Percentiles rank a stretch among this genome's conserved stretches.
Conservation (phyloP, 1,140 invertebrate genomes). For the Physella acuta region DNA sequence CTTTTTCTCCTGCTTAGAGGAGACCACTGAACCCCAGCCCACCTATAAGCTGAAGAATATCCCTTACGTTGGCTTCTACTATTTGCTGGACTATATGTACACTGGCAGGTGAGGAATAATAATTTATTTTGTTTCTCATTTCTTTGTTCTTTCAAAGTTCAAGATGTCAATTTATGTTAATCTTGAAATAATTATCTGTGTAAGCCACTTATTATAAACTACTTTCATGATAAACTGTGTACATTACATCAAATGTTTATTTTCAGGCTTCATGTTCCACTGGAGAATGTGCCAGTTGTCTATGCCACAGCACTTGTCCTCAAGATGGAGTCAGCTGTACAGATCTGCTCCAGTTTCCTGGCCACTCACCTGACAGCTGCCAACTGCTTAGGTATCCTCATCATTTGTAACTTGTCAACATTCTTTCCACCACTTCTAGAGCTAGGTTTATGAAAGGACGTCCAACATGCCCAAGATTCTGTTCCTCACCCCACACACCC, state of each 20-base stretch:
- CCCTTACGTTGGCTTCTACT: slow-evolving; percentile 70
- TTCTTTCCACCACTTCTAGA: no score
- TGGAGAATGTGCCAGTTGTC: slow-evolving; percentile 69
- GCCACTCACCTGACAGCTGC: slow-evolving; percentile 69
- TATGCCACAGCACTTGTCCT: slow-evolving; percentile 74
- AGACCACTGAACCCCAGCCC: slow-evolving; percentile 18
- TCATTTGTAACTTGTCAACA: no score
- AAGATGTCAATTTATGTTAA: no score
- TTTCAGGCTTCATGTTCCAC: slow-evolving; percentile 66
- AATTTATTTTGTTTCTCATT: no score
- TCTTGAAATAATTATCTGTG: no score
- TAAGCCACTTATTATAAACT: no score
- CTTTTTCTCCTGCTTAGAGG: slow-evolving; percentile 65
- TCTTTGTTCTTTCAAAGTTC: no score
- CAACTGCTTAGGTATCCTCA: slow-evolving; percentile 68
- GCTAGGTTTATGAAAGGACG: no score
- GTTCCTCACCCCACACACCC: no score
- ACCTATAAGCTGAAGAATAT: slow-evolving; percentile 65
- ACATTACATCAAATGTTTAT: no score
- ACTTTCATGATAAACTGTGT: no score
- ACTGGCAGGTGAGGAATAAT: slow-evolving; percentile 62
- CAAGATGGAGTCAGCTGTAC: slow-evolving; percentile 73
- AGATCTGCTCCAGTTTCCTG: slow-evolving; percentile 73
- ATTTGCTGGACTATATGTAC: slow-evolving; percentile 80
- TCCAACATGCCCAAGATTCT: no score